Evolutionary conservation across 2,113 vertebrate genomes (phyloP).

Genomic region (Sinocyclocheilus maitianheensis): DNA sequence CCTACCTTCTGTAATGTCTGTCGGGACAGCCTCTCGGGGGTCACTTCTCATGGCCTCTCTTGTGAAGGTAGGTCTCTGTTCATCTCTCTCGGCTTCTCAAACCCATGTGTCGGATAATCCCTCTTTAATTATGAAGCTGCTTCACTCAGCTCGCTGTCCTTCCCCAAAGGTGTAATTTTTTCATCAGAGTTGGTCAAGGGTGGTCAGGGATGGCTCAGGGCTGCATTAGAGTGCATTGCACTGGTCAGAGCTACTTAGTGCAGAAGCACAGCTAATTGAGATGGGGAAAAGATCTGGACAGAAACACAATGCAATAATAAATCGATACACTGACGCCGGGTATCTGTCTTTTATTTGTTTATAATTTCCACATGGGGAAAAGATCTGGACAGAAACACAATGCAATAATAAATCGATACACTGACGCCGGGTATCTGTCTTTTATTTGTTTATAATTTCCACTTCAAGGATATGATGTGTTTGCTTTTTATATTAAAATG

Average conservation of each 20-base stretch:
- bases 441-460: not conserved
- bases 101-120: not conserved
- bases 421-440: not conserved
- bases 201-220: not conserved
- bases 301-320: not conserved
- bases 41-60: slow-evolving; percentile 97
- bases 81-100: not conserved
- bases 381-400: not conserved
- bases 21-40: slow-evolving; percentile 95
- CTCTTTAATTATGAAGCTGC: slow-evolving; percentile 37
- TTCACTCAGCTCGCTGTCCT: not conserved
- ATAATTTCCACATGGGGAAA: not conserved
- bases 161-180: not conserved
- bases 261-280: slow-evolving; percentile 13
- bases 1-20: slow-evolving; percentile 98
- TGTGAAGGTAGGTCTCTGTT: slow-evolving; percentile 86
- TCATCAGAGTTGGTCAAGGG: not conserved
- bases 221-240: not conserved
- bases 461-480: not conserved
- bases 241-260: not conserved
- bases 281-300: not conserved
- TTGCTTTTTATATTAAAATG: not conserved
- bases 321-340: not conserved
- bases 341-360: slow-evolving; percentile 1
- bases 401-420: not conserved